phyloP scores from a whole-genome alignment of 2,888 invertebrate genomes.

The Eustalomyia histrio region DNA sequence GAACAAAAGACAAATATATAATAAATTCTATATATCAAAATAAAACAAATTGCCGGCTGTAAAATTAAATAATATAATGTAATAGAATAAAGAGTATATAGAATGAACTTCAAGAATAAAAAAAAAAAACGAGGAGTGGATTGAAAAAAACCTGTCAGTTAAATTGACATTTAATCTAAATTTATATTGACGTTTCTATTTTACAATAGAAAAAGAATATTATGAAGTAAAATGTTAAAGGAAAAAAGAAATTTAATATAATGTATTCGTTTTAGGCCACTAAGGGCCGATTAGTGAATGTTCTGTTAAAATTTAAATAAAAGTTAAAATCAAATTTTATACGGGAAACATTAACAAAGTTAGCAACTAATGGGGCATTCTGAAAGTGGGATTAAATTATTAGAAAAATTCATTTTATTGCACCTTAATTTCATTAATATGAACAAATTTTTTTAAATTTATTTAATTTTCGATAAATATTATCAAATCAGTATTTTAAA shows the following conservation, averaged over 20 bases:
- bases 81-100: not conserved
- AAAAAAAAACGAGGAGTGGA: not conserved
- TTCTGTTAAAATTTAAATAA: no score
- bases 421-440: no score
- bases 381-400: no score
- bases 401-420: no score
- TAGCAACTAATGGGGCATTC: no score
- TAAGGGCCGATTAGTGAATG: no score
- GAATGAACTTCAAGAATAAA: not conserved
- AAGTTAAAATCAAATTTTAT: no score
- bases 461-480: no score
- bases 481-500: no score
- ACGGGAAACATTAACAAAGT: no score
- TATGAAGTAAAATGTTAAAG: not conserved
- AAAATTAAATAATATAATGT: not conserved
- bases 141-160: constrained; percentile 40
- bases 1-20: constrained; percentile 8
- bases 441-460: no score
- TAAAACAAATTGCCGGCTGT: constrained; percentile 26
- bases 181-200: constrained; percentile 54
- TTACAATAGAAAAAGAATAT: not conserved
- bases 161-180: constrained; percentile 51
- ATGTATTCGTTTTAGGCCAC: no score
- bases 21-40: constrained; percentile 6
- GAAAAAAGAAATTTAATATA: not conserved